Conservation (phyloP, 2,888 invertebrate genomes). For the Oscheius sp. region DNA sequence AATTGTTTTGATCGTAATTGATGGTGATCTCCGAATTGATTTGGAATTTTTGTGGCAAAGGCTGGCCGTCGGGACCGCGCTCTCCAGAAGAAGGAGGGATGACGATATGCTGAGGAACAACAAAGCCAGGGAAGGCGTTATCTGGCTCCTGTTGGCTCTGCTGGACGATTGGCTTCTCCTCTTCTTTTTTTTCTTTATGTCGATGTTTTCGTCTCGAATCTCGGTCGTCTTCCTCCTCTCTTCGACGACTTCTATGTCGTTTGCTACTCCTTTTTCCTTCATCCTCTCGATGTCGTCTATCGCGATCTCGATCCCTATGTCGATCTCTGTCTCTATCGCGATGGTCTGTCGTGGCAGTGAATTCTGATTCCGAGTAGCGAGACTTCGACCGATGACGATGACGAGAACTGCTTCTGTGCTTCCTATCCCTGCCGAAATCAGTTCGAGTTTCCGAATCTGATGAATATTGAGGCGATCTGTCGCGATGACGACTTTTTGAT, state of each 20-base stretch:
- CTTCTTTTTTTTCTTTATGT: not conserved
- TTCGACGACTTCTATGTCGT: constrained; percentile 8
- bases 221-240: constrained; percentile 8
- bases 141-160: not conserved
- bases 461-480: constrained; percentile 33
- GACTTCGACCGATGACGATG: constrained; percentile 41
- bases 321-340: constrained; percentile 27
- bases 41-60: constrained; percentile 62
- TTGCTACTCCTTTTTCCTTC: constrained; percentile 26
- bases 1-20: constrained; percentile 58
- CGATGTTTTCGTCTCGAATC: constrained; percentile 17
- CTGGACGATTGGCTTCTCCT: not conserved
- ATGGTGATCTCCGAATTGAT: constrained; percentile 70
- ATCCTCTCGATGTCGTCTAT: constrained; percentile 29
- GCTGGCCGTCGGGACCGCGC: constrained; percentile 55
- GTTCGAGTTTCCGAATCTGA: constrained; percentile 40
- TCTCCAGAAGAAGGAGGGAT: constrained; percentile 61
- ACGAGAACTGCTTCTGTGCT: constrained; percentile 35
- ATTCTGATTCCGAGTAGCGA: constrained; percentile 44
- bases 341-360: constrained; percentile 32
- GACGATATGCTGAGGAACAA: constrained; percentile 68
- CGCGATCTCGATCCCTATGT: constrained; percentile 34
- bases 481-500: constrained; percentile 40
- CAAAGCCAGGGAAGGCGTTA: constrained; percentile 45
- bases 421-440: not conserved